Evolutionary conservation across 2,797 vertebrate genomes (phyloP).

Genomic region (Hydrolagus colliei): DNA sequence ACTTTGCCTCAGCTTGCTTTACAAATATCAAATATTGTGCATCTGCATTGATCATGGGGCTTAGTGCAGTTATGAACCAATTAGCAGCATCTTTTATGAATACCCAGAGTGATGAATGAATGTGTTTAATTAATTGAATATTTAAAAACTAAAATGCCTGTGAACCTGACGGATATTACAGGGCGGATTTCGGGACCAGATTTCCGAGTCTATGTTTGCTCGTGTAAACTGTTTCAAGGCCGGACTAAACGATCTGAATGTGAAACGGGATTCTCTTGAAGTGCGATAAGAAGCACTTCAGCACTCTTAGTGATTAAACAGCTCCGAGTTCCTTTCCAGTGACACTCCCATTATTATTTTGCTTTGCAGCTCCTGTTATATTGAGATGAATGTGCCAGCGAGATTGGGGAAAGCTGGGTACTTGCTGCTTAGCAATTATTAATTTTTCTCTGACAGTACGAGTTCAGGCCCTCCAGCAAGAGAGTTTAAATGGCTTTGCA

Average conservation of each 20-base stretch:
- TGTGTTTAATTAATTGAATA: neutral
- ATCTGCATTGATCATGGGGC: neutral
- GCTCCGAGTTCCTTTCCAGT: neutral
- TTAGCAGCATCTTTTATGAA: neutral
- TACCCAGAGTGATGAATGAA: neutral
- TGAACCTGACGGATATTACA: neutral
- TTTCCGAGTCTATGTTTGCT: neutral
- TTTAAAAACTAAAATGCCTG: neutral
- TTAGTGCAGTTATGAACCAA: neutral
- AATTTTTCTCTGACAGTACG: slow-evolving; percentile 16
- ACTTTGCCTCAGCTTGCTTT: neutral
- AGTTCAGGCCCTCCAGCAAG: neutral
- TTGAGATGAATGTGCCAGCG: neutral
- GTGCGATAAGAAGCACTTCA: neutral
- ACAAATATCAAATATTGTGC: neutral
- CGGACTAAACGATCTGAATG: neutral
- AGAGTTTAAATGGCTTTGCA: neutral
- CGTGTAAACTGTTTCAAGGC: neutral
- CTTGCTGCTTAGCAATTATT: neutral
- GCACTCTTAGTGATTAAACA: neutral
- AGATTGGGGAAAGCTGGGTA: neutral
- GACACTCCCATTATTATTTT: neutral
- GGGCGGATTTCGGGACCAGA: neutral
- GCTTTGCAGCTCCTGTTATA: neutral
- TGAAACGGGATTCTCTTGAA: neutral